These are phyloP conservation scores for Ectropis crepuscularia DNA, from an alignment of 2,888 invertebrate species.

Conservation along the genomic window DNA sequence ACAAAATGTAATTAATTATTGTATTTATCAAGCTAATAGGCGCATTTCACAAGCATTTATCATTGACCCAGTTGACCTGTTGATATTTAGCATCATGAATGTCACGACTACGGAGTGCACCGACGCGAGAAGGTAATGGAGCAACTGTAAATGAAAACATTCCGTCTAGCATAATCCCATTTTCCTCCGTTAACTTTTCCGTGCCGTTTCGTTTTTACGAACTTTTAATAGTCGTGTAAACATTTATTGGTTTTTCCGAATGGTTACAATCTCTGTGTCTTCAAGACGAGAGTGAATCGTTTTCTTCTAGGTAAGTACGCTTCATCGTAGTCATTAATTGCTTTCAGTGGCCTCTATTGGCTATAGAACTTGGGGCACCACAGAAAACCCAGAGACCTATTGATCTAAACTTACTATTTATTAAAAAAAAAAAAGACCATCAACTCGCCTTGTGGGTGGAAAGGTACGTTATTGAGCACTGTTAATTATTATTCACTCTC, in stretches of 20 bases:
- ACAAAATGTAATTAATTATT: slow-evolving; percentile 7
- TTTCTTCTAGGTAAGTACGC: no score
- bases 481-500: no score
- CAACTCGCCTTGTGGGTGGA: no score
- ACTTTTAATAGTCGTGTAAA: slow-evolving; percentile 3
- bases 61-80: slow-evolving; percentile 27
- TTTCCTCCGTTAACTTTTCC: slow-evolving; percentile 17
- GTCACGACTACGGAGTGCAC: slow-evolving; percentile 30
- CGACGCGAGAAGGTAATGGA: slow-evolving; percentile 24
- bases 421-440: no score
- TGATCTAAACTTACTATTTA: no score
- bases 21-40: slow-evolving; percentile 5
- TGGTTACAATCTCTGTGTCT: background rate
- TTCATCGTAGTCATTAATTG: no score
- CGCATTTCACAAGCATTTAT: slow-evolving; percentile 23
- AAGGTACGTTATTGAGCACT: no score
- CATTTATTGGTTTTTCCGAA: background rate
- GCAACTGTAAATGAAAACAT: slow-evolving; percentile 10
- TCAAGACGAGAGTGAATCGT: background rate
- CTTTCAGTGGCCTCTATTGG: no score
- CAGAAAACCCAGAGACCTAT: no score
- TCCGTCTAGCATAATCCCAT: slow-evolving; percentile 14
- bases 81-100: slow-evolving; percentile 33
- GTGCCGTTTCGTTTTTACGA: slow-evolving; percentile 7
- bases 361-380: no score